Evolutionary conservation across 2,797 vertebrate genomes (phyloP).

Genomic region (Enteromius anoplus): DNA sequence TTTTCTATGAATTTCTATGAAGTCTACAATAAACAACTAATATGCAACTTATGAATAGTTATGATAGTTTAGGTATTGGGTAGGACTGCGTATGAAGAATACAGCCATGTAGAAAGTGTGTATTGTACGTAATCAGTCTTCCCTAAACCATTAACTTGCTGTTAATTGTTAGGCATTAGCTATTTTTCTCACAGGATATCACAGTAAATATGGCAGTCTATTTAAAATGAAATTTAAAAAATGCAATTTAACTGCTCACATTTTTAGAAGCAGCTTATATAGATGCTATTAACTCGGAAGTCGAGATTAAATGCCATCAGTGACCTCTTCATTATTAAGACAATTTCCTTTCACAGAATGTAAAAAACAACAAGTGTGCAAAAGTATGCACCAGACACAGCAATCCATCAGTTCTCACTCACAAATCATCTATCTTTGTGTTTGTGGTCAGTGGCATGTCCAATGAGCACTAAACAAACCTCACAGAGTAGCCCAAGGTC

Average conservation of each 20-base stretch:
- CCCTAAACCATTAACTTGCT: not conserved
- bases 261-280: not conserved
- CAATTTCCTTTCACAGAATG: slow-evolving; percentile 16
- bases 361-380: not conserved
- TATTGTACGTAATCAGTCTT: not conserved
- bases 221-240: not conserved
- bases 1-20: not conserved
- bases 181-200: not conserved
- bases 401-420: slow-evolving; percentile 37
- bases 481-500: slow-evolving; percentile 67
- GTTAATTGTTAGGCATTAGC: not conserved
- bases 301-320: not conserved
- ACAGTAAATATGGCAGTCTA: not conserved
- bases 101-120: not conserved
- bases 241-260: not conserved
- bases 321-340: slow-evolving; percentile 20
- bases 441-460: slow-evolving; percentile 52
- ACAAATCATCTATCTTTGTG: slow-evolving; percentile 57
- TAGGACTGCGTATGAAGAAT: not conserved
- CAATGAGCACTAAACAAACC: slow-evolving; percentile 64
- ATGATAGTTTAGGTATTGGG: not conserved
- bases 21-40: not conserved
- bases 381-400: slow-evolving; percentile 7
- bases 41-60: not conserved
- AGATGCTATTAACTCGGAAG: not conserved